A percentile compares a stretch with the other conserved stretches of the same genome.
Conservation (phyloP, 2,888 invertebrate species). For the Drosophila differens region DNA sequence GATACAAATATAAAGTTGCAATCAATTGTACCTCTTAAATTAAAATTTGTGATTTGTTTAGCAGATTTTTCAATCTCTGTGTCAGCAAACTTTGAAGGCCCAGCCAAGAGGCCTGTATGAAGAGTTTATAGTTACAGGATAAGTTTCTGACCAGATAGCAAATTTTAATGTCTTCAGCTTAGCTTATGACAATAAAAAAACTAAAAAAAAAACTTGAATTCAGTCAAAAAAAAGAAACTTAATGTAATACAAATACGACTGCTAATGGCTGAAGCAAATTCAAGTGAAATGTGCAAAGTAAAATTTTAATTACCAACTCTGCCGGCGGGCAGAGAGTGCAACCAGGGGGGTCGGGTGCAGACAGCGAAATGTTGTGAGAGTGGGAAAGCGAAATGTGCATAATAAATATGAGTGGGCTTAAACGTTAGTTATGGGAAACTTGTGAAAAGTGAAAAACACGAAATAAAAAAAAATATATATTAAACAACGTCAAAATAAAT, state of each 20-base stretch:
- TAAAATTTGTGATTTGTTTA: background rate
- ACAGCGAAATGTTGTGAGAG: conserved; percentile 52
- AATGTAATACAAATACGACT: conserved; percentile 8
- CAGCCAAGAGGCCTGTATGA: background rate
- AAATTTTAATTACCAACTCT: conserved; percentile 61
- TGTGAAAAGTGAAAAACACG: conserved; percentile 53
- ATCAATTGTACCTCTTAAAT: background rate
- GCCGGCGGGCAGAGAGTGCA: conserved; percentile 5
- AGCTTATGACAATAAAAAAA: background rate
- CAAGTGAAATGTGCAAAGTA: conserved; percentile 59
- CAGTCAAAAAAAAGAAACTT: conserved; percentile 11
- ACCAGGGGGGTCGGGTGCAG: background rate
- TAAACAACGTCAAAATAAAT: conserved; percentile 4
- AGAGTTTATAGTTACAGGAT: background rate
- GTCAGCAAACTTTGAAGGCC: background rate
- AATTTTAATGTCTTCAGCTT: conserved; percentile 15
- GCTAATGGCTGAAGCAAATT: conserved; percentile 35
- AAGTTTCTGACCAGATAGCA: conserved; percentile 1
- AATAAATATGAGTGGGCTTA: conserved; percentile 74
- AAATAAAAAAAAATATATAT: background rate
- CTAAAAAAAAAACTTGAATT: conserved; percentile 12
- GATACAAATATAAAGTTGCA: background rate
- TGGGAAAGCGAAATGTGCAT: conserved; percentile 62
- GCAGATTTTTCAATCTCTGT: background rate
- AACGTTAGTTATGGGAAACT: conserved; percentile 54